Conservation (phyloP, 30 jellyfish, hydroid and myxozoan genomes). For the Aurelia sp. region DNA sequence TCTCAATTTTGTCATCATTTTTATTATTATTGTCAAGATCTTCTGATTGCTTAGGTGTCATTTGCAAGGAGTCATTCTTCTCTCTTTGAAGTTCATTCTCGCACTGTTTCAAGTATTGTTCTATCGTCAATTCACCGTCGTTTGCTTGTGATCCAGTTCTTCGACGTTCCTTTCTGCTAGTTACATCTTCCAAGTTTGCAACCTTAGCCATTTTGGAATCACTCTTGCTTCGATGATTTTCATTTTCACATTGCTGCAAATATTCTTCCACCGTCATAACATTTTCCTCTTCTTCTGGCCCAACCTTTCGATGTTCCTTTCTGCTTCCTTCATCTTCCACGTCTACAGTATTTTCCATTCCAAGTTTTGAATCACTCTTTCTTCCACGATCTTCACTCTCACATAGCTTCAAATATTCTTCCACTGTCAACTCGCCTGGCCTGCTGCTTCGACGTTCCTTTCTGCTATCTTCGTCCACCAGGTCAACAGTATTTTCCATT, state of each 20-base stretch:
- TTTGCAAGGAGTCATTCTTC: background rate
- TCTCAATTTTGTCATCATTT: no score
- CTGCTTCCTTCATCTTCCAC: background rate
- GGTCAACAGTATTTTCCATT: background rate
- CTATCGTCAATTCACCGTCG: background rate
- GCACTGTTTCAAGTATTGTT: background rate
- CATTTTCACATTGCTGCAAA: background rate
- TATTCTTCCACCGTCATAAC: background rate
- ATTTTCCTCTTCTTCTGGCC: background rate
- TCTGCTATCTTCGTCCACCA: background rate
- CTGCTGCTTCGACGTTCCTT: background rate
- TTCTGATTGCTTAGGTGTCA: background rate
- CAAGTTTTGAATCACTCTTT: background rate
- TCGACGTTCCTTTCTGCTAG: background rate
- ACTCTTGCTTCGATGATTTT: background rate
- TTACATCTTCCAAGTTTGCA: background rate
- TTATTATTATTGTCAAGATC: no score
- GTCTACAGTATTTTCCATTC: background rate
- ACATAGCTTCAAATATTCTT: slow-evolving; percentile 1
- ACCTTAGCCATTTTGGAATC: background rate
- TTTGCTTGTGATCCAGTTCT: background rate
- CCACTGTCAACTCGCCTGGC: background rate
- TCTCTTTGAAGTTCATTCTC: background rate
- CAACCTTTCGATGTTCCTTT: background rate
- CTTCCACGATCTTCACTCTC: background rate